A percentile compares a stretch with the other conserved stretches of the same genome.
These are phyloP conservation scores for Metallyticus violacea DNA, from an alignment of 2,888 invertebrate species.

Conservation along the genomic window DNA sequence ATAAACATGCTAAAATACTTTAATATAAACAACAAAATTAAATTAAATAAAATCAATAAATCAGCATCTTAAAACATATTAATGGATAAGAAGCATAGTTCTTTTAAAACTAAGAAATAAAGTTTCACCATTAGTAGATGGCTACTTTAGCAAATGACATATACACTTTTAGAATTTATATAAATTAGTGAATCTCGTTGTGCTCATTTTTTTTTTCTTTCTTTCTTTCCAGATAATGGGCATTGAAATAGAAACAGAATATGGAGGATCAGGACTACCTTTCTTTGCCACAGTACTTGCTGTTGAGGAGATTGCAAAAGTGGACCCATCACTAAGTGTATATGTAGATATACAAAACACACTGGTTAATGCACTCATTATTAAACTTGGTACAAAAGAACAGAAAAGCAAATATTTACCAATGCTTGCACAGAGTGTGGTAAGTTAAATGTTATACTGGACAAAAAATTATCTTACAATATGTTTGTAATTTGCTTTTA, in stretches of 20 bases:
- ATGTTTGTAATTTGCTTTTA: constrained; percentile 19
- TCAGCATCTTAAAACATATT: too few relatives aligned
- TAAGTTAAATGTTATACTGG: constrained; percentile 49
- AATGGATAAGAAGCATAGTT: too few relatives aligned
- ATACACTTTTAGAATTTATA: too few relatives aligned
- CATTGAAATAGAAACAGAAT: constrained; percentile 82
- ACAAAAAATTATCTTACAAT: too few relatives aligned
- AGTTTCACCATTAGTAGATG: too few relatives aligned
- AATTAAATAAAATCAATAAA: too few relatives aligned
- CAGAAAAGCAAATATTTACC: constrained; percentile 91
- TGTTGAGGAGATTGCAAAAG: constrained; percentile 90
- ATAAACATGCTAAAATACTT: too few relatives aligned
- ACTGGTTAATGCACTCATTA: constrained; percentile 79
- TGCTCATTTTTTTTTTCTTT: too few relatives aligned
- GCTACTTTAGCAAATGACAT: too few relatives aligned
- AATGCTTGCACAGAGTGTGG: constrained; percentile 77
- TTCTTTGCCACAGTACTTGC: constrained; percentile 88
- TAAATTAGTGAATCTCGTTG: too few relatives aligned
- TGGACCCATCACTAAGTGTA: constrained; percentile 86
- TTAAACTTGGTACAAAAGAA: constrained; percentile 78
- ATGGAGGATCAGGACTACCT: constrained; percentile 84
- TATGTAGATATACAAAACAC: constrained; percentile 95
- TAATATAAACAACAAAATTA: too few relatives aligned
- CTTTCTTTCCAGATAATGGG: constrained; percentile 70
- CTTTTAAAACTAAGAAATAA: too few relatives aligned